phyloP scores from a whole-genome alignment of 2,888 invertebrate species.

The Pelosia muscerda region DNA sequence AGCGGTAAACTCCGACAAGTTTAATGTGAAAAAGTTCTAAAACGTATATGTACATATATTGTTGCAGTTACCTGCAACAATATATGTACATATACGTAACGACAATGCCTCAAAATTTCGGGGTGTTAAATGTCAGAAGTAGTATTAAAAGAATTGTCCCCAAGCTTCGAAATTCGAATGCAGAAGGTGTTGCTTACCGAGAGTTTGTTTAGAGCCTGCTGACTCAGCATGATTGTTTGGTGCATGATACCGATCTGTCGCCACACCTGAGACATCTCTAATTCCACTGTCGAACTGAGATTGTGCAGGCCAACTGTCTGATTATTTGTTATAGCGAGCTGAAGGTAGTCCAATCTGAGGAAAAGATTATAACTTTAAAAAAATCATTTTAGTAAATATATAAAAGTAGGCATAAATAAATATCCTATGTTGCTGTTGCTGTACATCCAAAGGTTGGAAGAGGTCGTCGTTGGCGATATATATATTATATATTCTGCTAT shows the following conservation, averaged over 20 bases:
- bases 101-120: no score
- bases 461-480: no score
- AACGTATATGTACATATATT: no score
- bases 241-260: conserved; percentile 96
- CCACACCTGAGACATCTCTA: conserved; percentile 95
- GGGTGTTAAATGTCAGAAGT: no score
- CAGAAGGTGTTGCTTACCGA: conserved; percentile 63
- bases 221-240: conserved; percentile 92
- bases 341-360: conserved; percentile 89
- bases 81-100: no score
- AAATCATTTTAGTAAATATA: not conserved
- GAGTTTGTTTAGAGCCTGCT: conserved; percentile 91
- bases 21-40: no score
- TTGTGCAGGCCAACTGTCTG: conserved; percentile 91
- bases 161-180: not conserved
- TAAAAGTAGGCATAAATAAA: no score
- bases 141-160: not conserved
- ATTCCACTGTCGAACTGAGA: conserved; percentile 91
- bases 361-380: not conserved
- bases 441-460: no score
- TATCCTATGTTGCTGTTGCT: no score
- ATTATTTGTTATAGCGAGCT: conserved; percentile 89
- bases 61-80: no score
- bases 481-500: no score
- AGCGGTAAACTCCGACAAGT: no score